phyloP scores from a whole-genome alignment of 2,113 vertebrate species.

The Epinephelus lanceolatus region DNA sequence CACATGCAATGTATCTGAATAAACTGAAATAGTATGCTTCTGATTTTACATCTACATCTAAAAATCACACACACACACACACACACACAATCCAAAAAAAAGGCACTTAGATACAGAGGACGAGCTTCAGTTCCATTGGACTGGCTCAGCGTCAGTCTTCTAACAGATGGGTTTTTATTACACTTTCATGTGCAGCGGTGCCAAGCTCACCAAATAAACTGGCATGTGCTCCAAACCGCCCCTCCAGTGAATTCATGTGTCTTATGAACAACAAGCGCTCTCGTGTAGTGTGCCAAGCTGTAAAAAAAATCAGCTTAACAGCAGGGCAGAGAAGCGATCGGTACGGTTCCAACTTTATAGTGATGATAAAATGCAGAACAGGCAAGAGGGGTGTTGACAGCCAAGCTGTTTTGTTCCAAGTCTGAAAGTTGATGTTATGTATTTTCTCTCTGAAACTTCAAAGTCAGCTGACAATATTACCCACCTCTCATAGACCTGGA shows the following conservation, averaged over 20 bases:
- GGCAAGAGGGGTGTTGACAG: neutral
- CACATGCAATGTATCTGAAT: neutral
- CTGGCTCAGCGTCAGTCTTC: conserved; percentile 62
- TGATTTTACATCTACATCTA: conserved; percentile 16
- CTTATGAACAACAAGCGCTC: conserved; percentile 66
- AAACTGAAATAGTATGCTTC: neutral
- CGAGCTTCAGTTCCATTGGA: conserved; percentile 46
- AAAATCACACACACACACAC: conserved; percentile 10
- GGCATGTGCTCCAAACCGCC: conserved; percentile 60
- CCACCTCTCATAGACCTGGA: neutral
- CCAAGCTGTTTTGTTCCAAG: conserved; percentile 38
- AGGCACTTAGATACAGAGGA: conserved; percentile 15
- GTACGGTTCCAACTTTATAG: conserved; percentile 51
- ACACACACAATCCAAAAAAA: neutral
- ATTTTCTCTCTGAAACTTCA: conserved; percentile 14
- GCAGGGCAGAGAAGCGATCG: conserved; percentile 32
- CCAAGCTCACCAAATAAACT: conserved; percentile 69
- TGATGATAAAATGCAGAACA: conserved; percentile 48
- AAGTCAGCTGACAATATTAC: neutral
- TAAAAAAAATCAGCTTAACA: conserved; percentile 36
- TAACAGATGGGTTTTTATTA: conserved; percentile 83
- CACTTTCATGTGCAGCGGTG: conserved; percentile 74
- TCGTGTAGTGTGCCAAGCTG: conserved; percentile 51
- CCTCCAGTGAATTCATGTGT: conserved; percentile 62
- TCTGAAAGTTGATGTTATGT: conserved; percentile 17